Conservation (phyloP, 23 tunicate genomes). For the Phallusia fumigata region DNA sequence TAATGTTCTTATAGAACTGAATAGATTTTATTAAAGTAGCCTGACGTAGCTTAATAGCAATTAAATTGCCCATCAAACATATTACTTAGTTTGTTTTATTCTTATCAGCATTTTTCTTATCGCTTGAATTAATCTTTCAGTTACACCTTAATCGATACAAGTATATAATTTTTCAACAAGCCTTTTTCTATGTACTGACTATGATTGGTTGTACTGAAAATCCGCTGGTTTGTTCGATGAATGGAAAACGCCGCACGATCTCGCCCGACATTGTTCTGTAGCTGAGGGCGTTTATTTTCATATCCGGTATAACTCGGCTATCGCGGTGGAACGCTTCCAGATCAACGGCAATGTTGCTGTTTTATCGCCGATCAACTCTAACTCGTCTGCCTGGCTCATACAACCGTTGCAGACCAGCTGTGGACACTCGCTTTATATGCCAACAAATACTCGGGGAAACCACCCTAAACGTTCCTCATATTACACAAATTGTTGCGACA, state of each 20-base stretch:
- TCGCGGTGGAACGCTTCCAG: not conserved
- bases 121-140: too few species aligned
- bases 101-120: too few species aligned
- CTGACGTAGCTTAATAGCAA: too few species aligned
- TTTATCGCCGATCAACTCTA: not conserved
- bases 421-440: not conserved
- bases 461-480: not conserved
- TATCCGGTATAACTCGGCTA: slow-evolving; percentile 6
- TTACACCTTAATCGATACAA: too few species aligned
- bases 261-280: slow-evolving; percentile 2
- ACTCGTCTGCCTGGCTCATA: too few species aligned
- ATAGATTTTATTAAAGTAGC: too few species aligned
- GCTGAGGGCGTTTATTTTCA: slow-evolving; percentile 7
- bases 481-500: not conserved
- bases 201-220: not conserved
- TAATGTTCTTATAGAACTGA: too few species aligned
- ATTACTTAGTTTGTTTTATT: too few species aligned
- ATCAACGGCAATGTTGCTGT: not conserved
- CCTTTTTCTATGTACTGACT: too few species aligned
- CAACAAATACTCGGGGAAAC: not conserved
- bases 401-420: not conserved
- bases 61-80: too few species aligned
- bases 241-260: not conserved
- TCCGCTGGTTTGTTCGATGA: not conserved
- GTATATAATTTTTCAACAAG: too few species aligned